Evolutionary conservation across 2,113 vertebrate species (phyloP), one percentile per base, ranked within the genome.

Genomic region (Chroicocephalus ridibundus): DNA sequence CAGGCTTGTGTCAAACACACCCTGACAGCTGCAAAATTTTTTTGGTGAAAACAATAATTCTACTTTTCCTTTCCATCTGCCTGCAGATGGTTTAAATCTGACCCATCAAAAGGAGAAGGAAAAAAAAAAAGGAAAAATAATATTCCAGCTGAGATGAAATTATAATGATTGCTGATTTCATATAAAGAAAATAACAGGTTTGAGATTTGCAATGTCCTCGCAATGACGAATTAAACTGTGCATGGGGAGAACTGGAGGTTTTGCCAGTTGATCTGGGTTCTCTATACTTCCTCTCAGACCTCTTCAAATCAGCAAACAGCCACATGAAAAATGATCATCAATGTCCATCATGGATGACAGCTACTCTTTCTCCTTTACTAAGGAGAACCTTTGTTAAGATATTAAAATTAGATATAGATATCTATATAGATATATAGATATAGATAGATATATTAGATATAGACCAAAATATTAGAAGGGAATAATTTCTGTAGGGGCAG

Each of bases 61-160:
- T 70, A 96, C 90, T 98, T 98, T 97, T 95, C 90, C 86, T 96
- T 97, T 97, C 98, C 97, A 97, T 98, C 96, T 98, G 97, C 90
- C 86, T 98, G 95, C 98, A 98, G 98, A 98, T 98, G 98, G 97
- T 97, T 98, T 98, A 98, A 98, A 98, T 98, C 96, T 98, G 96
- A 98, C 96, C 96, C 96, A 89, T 96, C 72, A 72, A 96, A 95
- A 97, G 60, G 24, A 34, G 17, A 31, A 91, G 51, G 6, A 19
- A 87, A 79, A 91, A 75, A 78, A 68, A 84, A 29, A 12, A 0
- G 24, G 22, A 13, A 54, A 80, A 93, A 95, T 64, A 82, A 80
- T 86, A 95, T 82, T 95, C 71, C 93, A 93, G 71, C 91, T 88
- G 95, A 96, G 85, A 95, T 88, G 61, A 95, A 98, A 97, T 97